These are phyloP conservation scores for Poecilia gillii DNA, from an alignment of 2,797 vertebrate genomes.

Conservation along the genomic window DNA sequence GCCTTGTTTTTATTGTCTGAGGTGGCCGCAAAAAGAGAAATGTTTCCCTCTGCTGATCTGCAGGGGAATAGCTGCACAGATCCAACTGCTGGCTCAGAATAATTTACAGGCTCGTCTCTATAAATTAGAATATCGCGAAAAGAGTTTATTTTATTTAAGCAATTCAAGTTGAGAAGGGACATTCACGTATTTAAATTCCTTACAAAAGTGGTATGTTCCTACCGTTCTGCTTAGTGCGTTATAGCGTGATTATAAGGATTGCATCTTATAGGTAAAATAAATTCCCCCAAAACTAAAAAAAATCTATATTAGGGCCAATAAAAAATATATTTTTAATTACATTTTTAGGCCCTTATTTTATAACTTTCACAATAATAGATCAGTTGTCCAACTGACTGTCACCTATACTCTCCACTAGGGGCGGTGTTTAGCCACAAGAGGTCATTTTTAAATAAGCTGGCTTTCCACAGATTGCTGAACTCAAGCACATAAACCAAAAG, in stretches of 20 bases:
- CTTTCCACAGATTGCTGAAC: not conserved
- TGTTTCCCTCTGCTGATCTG: slow-evolving; percentile 57
- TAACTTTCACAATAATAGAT: not conserved
- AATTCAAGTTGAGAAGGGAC: not conserved
- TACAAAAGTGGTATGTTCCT: not conserved
- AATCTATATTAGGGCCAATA: not conserved
- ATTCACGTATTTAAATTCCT: not conserved
- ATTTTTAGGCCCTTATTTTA: not conserved
- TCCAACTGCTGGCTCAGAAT: not conserved
- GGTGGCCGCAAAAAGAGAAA: slow-evolving; percentile 21
- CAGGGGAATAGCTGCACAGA: slow-evolving; percentile 38
- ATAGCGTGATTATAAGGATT: not conserved
- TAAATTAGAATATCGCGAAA: not conserved
- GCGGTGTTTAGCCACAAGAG: not conserved
- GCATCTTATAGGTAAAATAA: not conserved
- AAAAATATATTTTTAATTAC: not conserved
- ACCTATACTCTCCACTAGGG: not conserved
- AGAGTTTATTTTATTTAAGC: not conserved
- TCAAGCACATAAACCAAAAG: not conserved
- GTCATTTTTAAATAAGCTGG: not conserved
- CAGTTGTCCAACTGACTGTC: not conserved
- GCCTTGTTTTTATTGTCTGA: slow-evolving; percentile 75
- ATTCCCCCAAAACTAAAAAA: not conserved
- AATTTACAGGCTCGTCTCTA: not conserved
- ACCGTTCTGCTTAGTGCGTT: not conserved